Base-by-base conservation (phyloP, 2,888 invertebrate species). In the Biston stratarius region DNA sequence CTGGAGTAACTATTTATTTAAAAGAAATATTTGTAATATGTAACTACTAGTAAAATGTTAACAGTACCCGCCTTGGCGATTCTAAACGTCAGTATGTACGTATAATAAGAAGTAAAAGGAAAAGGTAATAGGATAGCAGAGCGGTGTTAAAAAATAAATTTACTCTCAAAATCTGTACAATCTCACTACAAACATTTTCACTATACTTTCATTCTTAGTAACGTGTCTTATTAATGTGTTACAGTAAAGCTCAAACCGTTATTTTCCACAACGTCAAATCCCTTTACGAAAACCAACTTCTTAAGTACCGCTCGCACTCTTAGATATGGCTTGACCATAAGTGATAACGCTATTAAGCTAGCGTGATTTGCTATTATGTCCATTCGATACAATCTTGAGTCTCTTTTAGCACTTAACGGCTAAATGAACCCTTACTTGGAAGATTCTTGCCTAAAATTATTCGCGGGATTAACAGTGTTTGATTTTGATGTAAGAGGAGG, bases 311-410 rank as follows among this genome's bases (percentile, higher is more conserved):
- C 58, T 48, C 9, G 52, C 61, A 58, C 61, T n/a, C 51, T 52
- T 53, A 67, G 53, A 62, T 55, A 62, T 53, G 66, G 49, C 48
- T 62, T 55, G 59, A 12, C 63, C 60, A 63, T 63, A 59, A 59
- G 48, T 49, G 67, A 67, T 67, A 67, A 59, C 12, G 59, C 62
- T 51, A 69, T 59, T 56, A 64, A 67, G 40, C 52, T 45, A 36
- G 55, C 57, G 62, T 71, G 60, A 73, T 70, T 70, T 63, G 68
- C 69, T 60, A 40, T 63, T 61, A 67, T 68, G 64, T 64, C 67
- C 60, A 58, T 55, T 42, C 47, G 40, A 60, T 58, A 56, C 67
- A 69, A 56, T 52, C 57, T 57, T 58, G 33, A 55, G 61, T 60
- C 34, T 60, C 56, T 51, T 53, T 62, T 57, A 65, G 53, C 52